Evolutionary conservation across 35 echinoderm and acorn worm genomes (phyloP).

Genomic region (Apostichopus japonicus): DNA sequence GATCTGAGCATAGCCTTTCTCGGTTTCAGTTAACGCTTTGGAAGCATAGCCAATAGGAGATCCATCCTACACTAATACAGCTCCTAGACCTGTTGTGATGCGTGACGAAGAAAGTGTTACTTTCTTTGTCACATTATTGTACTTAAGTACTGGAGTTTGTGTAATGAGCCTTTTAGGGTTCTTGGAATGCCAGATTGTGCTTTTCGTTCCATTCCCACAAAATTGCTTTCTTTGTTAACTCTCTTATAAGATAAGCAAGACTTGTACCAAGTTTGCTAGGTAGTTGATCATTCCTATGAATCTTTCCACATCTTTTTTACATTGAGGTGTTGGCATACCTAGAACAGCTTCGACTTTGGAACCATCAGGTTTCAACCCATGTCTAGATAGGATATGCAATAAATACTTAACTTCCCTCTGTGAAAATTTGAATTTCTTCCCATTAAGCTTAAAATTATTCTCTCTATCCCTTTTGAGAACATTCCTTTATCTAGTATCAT

Average conservation of each 20-base stretch:
- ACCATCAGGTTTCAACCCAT: slow-evolving; percentile 4
- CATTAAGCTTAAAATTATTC: slow-evolving; percentile 49
- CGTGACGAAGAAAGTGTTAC: slow-evolving; percentile 18
- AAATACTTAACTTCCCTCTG: slow-evolving; percentile 18
- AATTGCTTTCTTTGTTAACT: slow-evolving; percentile 33
- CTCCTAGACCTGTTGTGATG: slow-evolving; percentile 37
- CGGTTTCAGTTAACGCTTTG: neutral
- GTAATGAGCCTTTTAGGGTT: slow-evolving; percentile 12
- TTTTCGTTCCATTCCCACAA: slow-evolving; percentile 26
- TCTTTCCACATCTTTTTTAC: slow-evolving; percentile 30
- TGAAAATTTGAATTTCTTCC: neutral
- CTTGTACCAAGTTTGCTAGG: slow-evolving; percentile 45
- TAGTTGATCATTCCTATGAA: slow-evolving; percentile 58
- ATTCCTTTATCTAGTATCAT: slow-evolving; percentile 36
- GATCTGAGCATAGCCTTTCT: neutral
- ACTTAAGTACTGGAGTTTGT: slow-evolving; percentile 27
- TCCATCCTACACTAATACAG: slow-evolving; percentile 59
- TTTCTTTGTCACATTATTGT: slow-evolving; percentile 37
- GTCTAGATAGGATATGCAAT: neutral
- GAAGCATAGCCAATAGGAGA: slow-evolving; percentile 57
- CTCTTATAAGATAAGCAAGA: slow-evolving; percentile 44
- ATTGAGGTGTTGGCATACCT: slow-evolving; percentile 30
- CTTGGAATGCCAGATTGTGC: slow-evolving; percentile 20
- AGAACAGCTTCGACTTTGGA: slow-evolving; percentile 39
- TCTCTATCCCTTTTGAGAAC: slow-evolving; percentile 19